These are phyloP conservation scores for Diadegma fenestrale DNA, from an alignment of 2,888 invertebrate genomes.

Conservation along the genomic window DNA sequence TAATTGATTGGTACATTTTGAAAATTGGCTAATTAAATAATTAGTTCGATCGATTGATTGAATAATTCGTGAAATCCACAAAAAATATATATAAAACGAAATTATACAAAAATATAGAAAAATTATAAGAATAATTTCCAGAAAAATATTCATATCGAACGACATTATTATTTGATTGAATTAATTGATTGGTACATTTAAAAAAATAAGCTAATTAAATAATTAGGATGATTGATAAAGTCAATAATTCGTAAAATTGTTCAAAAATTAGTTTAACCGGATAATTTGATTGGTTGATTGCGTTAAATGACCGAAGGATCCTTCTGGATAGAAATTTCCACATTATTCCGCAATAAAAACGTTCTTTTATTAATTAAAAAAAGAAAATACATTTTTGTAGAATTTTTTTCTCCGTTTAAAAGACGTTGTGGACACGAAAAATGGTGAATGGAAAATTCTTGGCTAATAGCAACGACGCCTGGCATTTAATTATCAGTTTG, in stretches of 20 bases:
- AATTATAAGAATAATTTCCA: no score
- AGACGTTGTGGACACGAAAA: not conserved
- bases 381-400: not conserved
- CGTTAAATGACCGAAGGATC: not conserved
- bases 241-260: not conserved
- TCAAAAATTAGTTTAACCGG: not conserved
- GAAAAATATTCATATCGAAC: no score
- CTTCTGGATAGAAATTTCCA: not conserved
- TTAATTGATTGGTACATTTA: no score
- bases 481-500: slow-evolving; percentile 33
- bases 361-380: not conserved
- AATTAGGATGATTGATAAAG: not conserved
- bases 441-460: not conserved
- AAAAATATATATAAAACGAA: no score
- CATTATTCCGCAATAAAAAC: not conserved
- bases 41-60: not conserved
- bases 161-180: no score
- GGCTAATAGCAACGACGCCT: not conserved
- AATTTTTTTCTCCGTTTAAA: not conserved
- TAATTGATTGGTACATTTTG: no score
- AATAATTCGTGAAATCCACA: not conserved
- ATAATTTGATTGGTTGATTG: not conserved
- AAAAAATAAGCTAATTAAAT: no score
- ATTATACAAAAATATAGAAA: no score
- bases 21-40: no score